A percentile compares a stretch with the other conserved stretches of the same genome.
These are phyloP conservation scores for Lichenostomus cassidix DNA, from an alignment of 2,113 vertebrate genomes.

Conservation along the genomic window DNA sequence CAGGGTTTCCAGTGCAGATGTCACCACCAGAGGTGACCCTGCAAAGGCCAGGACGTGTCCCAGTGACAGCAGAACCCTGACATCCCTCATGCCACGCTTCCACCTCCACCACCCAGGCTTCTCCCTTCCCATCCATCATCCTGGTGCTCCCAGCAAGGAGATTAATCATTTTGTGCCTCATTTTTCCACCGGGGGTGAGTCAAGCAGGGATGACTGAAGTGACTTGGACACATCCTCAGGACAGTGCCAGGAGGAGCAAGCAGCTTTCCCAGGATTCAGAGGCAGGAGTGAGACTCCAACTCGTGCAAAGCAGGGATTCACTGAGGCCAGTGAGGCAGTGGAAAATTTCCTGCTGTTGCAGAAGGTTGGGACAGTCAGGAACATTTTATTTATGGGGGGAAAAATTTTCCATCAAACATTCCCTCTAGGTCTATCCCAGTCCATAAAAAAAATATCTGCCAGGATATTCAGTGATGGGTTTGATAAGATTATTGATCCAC, in stretches of 20 bases:
- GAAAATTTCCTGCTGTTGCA: background rate
- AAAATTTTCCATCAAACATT: background rate
- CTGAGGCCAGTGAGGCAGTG: background rate
- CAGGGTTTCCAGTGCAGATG: background rate
- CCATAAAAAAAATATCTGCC: background rate
- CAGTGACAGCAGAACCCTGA: background rate
- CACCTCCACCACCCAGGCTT: background rate
- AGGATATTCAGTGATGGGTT: background rate
- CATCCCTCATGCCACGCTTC: background rate
- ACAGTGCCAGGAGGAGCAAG: conserved; percentile 12
- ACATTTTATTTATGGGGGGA: background rate
- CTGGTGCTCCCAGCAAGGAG: background rate
- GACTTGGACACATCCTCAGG: conserved; percentile 1
- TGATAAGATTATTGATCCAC: background rate
- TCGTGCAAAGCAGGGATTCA: background rate
- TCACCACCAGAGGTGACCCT: background rate
- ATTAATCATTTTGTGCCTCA: background rate
- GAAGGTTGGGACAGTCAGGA: background rate
- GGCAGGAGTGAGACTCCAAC: background rate
- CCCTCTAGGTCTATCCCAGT: background rate
- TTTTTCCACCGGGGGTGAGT: conserved; percentile 34
- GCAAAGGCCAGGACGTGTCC: background rate
- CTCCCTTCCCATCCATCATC: conserved; percentile 18
- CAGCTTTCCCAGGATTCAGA: background rate
- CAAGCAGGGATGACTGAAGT: conserved; percentile 25